Conservation (phyloP, 2,888 invertebrate genomes). For the Brachynemurus nebulosus region DNA sequence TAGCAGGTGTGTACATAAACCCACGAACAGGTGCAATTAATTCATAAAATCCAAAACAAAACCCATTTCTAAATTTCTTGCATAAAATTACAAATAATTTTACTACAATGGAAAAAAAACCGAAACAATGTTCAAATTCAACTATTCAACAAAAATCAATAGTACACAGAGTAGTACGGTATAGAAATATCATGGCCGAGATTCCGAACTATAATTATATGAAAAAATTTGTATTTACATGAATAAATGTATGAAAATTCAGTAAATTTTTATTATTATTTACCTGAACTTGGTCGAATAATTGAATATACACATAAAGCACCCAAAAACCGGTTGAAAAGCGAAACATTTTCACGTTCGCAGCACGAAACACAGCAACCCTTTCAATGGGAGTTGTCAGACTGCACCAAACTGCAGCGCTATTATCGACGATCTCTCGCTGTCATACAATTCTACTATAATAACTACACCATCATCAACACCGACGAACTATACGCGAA, state of each 20-base stretch:
- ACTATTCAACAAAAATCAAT: no score
- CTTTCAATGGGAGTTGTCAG: constrained; percentile 9
- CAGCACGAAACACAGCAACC: not conserved
- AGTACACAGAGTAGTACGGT: no score
- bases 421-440: constrained; percentile 5
- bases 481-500: no score
- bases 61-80: no score
- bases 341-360: constrained; percentile 6
- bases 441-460: not conserved
- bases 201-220: not conserved
- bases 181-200: constrained; percentile 1
- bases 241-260: no score
- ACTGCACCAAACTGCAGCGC: constrained; percentile 10
- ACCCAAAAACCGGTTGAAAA: constrained; percentile 9
- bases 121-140: no score
- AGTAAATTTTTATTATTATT: not conserved
- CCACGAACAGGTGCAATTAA: no score
- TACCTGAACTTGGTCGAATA: constrained; percentile 6
- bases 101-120: no score
- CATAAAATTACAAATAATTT: no score
- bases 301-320: constrained; percentile 6
- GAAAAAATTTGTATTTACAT: no score
- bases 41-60: no score
- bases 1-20: no score
- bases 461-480: not conserved